These are phyloP conservation scores for Loripinus fragilis DNA, from an alignment of 2,888 invertebrate species.

Conservation along the genomic window DNA sequence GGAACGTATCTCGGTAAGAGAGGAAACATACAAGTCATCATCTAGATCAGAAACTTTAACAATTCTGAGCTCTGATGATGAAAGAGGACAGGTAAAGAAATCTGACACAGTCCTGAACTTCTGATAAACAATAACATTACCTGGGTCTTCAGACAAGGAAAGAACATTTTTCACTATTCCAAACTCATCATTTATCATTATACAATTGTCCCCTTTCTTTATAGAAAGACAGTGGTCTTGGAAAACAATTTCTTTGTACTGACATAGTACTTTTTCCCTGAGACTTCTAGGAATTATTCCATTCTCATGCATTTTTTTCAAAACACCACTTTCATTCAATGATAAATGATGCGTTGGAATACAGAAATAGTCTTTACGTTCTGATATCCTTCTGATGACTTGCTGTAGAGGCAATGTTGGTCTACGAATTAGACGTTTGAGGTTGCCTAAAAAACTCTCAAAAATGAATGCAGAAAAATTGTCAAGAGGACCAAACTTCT, in stretches of 20 bases:
- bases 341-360: slow-evolving; percentile 9
- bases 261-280: neutral
- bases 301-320: slow-evolving; percentile 22
- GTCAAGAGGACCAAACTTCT: slow-evolving; percentile 75
- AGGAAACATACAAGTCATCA: slow-evolving; percentile 16
- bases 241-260: slow-evolving; percentile 1
- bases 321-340: slow-evolving; percentile 5
- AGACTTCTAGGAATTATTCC: slow-evolving; percentile 24
- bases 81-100: slow-evolving; percentile 11
- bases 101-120: neutral
- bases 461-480: slow-evolving; percentile 79
- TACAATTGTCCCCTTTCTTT: slow-evolving; percentile 15
- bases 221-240: slow-evolving; percentile 5
- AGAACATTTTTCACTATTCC: slow-evolving; percentile 21
- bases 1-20: slow-evolving; percentile 12
- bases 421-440: slow-evolving; percentile 48
- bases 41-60: slow-evolving; percentile 16
- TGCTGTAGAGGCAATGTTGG: slow-evolving; percentile 40
- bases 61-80: slow-evolving; percentile 12
- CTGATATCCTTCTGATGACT: slow-evolving; percentile 41
- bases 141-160: neutral
- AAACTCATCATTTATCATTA: slow-evolving; percentile 13
- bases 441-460: slow-evolving; percentile 77
- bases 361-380: slow-evolving; percentile 10
- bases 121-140: slow-evolving; percentile 8